Conservation (phyloP, 2,113 vertebrate species). For the Phylloscopus trochiloides region DNA sequence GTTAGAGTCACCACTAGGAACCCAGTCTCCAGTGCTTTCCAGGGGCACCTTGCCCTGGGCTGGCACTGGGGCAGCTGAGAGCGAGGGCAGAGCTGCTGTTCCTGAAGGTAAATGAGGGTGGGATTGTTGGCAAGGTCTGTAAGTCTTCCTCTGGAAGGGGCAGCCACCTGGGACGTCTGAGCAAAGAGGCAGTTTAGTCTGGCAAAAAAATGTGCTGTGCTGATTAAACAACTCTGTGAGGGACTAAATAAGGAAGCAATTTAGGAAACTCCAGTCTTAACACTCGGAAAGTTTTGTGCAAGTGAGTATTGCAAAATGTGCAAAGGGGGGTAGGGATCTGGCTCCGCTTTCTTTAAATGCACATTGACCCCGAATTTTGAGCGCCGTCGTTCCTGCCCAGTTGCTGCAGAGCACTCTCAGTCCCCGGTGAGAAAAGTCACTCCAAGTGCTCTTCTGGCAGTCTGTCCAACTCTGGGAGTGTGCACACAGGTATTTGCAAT, state of each 20-base stretch:
- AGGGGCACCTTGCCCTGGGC: neutral
- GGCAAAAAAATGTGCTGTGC: neutral
- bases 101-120: rapidly evolving
- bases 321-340: neutral
- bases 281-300: neutral
- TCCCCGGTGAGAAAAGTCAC: neutral
- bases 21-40: neutral
- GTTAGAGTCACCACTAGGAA: neutral
- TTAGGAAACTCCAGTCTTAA: neutral
- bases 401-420: neutral
- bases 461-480: neutral
- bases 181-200: neutral
- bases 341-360: neutral
- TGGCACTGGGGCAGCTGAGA: rapidly evolving
- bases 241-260: neutral
- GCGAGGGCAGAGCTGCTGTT: neutral
- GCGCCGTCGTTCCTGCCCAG: rapidly evolving
- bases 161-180: neutral
- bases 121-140: neutral
- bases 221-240: neutral
- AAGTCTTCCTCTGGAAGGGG: neutral
- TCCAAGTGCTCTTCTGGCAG: constrained; percentile 3
- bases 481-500: constrained; percentile 42
- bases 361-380: neutral
- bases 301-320: neutral